phyloP scores from a whole-genome alignment of 1,140 invertebrate genomes.

The Hermetia illucens region DNA sequence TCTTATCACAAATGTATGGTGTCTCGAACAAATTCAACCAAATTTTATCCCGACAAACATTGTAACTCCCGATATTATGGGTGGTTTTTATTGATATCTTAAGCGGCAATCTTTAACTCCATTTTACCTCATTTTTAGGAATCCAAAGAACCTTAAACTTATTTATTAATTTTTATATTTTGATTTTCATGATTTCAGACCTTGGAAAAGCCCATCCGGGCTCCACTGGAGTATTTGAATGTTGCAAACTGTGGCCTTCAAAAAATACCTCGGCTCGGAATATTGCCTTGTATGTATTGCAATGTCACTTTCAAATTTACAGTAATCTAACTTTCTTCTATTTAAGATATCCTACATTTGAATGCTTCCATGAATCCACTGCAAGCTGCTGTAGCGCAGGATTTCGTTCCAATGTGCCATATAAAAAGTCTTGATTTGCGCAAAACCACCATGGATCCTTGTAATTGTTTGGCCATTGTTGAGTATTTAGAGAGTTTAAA shows the following conservation, averaged over 20 bases:
- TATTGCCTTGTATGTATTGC: slow-evolving; percentile 27
- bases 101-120: no score
- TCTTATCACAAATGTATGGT: no score
- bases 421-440: slow-evolving; percentile 23
- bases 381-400: slow-evolving; percentile 14
- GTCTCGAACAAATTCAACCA: no score
- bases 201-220: slow-evolving; percentile 34
- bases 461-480: slow-evolving; percentile 20
- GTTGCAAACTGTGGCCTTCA: slow-evolving; percentile 38
- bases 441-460: slow-evolving; percentile 15
- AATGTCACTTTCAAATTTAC: not conserved
- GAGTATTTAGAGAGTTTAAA: slow-evolving; percentile 18
- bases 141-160: no score
- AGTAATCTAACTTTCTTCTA: not conserved
- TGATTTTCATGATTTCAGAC: slow-evolving; percentile 4
- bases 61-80: no score
- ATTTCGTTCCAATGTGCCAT: slow-evolving; percentile 22
- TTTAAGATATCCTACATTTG: slow-evolving; percentile 23
- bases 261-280: slow-evolving; percentile 36
- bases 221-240: slow-evolving; percentile 38
- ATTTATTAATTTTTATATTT: slow-evolving; percentile 1
- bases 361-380: slow-evolving; percentile 25
- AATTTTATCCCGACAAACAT: no score
- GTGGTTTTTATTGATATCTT: no score
- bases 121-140: no score